Evolutionary conservation across 2,797 vertebrate genomes (phyloP).

Genomic region (Oceanodroma leucorhoa): DNA sequence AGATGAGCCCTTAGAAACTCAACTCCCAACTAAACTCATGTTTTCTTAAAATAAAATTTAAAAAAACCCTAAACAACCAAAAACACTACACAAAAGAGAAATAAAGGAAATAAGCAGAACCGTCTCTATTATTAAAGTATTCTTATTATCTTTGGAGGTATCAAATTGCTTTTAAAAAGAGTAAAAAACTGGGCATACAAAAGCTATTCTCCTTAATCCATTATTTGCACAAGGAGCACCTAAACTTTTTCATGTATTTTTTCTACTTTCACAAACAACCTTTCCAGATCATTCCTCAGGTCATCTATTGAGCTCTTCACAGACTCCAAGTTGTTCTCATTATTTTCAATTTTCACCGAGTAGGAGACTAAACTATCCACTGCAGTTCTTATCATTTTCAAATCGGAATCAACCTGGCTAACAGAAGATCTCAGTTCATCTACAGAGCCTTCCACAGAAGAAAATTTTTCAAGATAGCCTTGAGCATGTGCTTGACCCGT

Average conservation of each 20-base stretch:
- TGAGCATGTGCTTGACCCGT: constrained; percentile 36
- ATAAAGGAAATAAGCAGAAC: constrained; percentile 59
- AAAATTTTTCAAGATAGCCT: constrained; percentile 73
- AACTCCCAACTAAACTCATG: background rate
- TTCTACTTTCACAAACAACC: constrained; percentile 77
- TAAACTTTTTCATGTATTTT: constrained; percentile 72
- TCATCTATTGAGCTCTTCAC: constrained; percentile 80
- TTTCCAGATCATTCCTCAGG: constrained; percentile 78
- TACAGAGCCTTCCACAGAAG: constrained; percentile 56
- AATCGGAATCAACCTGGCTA: constrained; percentile 78
- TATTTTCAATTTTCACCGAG: constrained; percentile 83
- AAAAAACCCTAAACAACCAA: background rate
- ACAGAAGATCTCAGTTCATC: constrained; percentile 74
- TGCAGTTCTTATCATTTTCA: constrained; percentile 80
- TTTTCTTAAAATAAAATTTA: background rate
- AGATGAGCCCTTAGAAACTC: constrained; percentile 6
- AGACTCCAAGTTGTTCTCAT: constrained; percentile 78
- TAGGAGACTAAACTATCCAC: constrained; percentile 80
- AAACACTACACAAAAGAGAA: constrained; percentile 28
- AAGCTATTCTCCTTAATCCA: constrained; percentile 42
- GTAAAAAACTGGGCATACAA: constrained; percentile 63
- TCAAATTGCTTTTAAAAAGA: constrained; percentile 28
- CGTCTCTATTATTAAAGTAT: constrained; percentile 43
- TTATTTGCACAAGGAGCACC: background rate
- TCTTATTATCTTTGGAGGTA: constrained; percentile 44